These are phyloP conservation scores for Cataglyphis altisquamis DNA, from an alignment of 2,888 invertebrate species.

Conservation along the genomic window DNA sequence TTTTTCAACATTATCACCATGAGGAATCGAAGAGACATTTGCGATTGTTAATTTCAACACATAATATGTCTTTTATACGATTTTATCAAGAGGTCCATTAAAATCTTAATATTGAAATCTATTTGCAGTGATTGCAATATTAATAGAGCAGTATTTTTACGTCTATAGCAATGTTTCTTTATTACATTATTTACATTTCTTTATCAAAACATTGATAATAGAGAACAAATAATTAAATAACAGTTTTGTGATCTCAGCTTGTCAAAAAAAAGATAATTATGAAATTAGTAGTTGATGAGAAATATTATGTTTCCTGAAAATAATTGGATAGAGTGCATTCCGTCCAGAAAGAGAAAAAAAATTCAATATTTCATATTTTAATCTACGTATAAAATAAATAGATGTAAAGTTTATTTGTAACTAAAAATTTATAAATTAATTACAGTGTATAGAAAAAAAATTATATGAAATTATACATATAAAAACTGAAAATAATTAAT, in stretches of 20 bases:
- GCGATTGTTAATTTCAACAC: not conserved
- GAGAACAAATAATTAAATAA: constrained; percentile 16
- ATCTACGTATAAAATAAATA: not conserved
- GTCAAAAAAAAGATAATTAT: constrained; percentile 27
- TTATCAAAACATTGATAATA: not conserved
- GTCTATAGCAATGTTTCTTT: not conserved
- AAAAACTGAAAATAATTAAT: not conserved
- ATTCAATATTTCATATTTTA: constrained; percentile 9
- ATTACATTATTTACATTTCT: not conserved
- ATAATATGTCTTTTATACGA: not conserved
- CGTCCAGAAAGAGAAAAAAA: not conserved
- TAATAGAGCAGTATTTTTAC: not conserved
- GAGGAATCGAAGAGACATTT: not conserved
- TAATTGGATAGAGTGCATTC: constrained; percentile 16
- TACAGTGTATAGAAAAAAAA: not conserved
- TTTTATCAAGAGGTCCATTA: not conserved
- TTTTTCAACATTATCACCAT: not conserved
- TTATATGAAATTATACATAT: not conserved
- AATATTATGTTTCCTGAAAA: constrained; percentile 25
- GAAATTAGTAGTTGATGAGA: not conserved
- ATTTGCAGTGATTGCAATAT: constrained; percentile 15
- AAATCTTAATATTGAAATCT: not conserved
- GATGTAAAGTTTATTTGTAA: not conserved
- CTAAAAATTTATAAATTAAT: not conserved
- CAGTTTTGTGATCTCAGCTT: not conserved